Base-by-base conservation (phyloP, 2,888 invertebrate species). In the Pilophorus perplexus region DNA sequence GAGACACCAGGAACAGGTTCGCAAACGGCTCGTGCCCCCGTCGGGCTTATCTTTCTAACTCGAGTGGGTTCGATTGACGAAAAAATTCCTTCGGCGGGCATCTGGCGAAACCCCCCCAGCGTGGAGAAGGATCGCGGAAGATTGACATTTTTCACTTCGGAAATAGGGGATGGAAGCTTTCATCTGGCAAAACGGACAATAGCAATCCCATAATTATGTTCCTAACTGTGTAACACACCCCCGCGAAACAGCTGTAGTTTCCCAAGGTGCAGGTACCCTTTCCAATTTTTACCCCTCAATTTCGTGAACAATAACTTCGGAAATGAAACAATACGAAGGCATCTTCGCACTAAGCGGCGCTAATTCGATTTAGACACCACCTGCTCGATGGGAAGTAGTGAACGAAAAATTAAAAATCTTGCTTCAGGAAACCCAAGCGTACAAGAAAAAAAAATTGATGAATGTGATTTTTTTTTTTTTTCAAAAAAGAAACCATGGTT, bases 151-250 rank as follows among this genome's bases (percentile, higher is more conserved):
- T 52, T 28, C 52, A 8, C 14, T 14, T 52, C n/a, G n/a, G 28
- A 20, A 10, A 23, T 14, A n/a, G 1, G 5, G 12, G 14, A 25
- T 3, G 12, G 5, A 14, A 5, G 10, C 52, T 28, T n/a, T 2
- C 52, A 52, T 27, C 52, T 52, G 52, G 25, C 14, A 16, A 28
- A 52, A 28, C 52, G 52, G 27, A 52, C 52, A 28, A 52, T 52
- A 52, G n/a, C n/a, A n/a, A n/a, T n/a, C n/a, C 52, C 28, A 28
- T 52, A 23, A 52, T 52, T 52, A 52, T 52, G 25, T 52, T n/a
- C n/a, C 28, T 52, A 52, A 48, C 22, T 22, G 2, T 23, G 8
- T 52, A 52, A 52, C 28, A 52, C 48, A 50, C 48, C 48, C 48
- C 52, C 28, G 52, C 52, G 52, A 28, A 46, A 28, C 52, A 52